These are phyloP conservation scores for Ormyrus rosae DNA, from an alignment of 2,888 invertebrate species.

Conservation along the genomic window DNA sequence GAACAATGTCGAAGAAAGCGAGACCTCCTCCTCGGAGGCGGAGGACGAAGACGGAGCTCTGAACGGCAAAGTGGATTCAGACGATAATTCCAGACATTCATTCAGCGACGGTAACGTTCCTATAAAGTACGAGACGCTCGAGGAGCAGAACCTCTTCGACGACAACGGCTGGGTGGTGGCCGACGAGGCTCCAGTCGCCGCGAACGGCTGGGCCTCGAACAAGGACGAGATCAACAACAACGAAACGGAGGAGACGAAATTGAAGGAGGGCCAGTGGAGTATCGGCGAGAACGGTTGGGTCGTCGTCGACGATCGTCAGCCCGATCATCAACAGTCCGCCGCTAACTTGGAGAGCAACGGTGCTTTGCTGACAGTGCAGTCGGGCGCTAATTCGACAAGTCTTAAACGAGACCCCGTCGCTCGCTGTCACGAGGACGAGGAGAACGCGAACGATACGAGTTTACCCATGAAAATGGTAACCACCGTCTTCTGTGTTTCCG, in stretches of 20 bases:
- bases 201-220: slow-evolving; percentile 65
- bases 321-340: slow-evolving; percentile 1
- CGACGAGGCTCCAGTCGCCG: slow-evolving; percentile 61
- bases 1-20: slow-evolving; percentile 20
- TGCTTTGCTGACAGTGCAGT: slow-evolving; percentile 52
- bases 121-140: slow-evolving; percentile 37
- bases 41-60: slow-evolving; percentile 18
- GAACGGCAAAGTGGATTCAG: background rate
- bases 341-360: slow-evolving; percentile 52
- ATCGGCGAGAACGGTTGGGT: slow-evolving; percentile 64
- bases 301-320: slow-evolving; percentile 48
- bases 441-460: slow-evolving; percentile 67
- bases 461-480: slow-evolving; percentile 75
- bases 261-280: slow-evolving; percentile 57
- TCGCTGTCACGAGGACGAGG: slow-evolving; percentile 58
- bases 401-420: slow-evolving; percentile 61
- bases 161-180: slow-evolving; percentile 72
- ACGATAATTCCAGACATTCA: slow-evolving; percentile 33
- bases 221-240: slow-evolving; percentile 58
- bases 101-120: slow-evolving; percentile 27
- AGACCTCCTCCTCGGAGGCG: slow-evolving; percentile 3
- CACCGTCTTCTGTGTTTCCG: slow-evolving; percentile 75
- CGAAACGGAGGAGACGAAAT: slow-evolving; percentile 23
- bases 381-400: slow-evolving; percentile 38
- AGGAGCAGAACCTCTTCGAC: slow-evolving; percentile 66